Conservation (phyloP, 2,797 vertebrate genomes). For the Carapus acus region DNA sequence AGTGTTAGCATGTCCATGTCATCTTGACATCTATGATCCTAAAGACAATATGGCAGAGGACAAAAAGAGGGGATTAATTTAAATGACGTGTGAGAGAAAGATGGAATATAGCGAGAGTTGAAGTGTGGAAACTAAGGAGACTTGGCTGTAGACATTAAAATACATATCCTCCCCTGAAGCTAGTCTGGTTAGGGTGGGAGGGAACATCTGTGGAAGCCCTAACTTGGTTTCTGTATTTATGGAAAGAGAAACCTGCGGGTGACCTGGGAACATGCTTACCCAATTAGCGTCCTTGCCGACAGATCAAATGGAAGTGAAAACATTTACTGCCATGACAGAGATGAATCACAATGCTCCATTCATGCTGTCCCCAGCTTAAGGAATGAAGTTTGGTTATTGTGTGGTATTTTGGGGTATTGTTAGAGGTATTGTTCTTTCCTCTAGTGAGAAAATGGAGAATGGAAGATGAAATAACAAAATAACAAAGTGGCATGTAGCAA, state of each 20-base stretch:
- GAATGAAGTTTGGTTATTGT: constrained; percentile 48
- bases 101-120: constrained; percentile 52
- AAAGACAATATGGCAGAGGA: constrained; percentile 23
- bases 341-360: constrained; percentile 79
- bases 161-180: constrained; percentile 62
- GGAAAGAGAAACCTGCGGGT: constrained; percentile 74
- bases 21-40: constrained; percentile 62
- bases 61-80: constrained; percentile 34
- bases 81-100: constrained; percentile 43
- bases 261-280: constrained; percentile 79
- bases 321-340: constrained; percentile 71
- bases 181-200: constrained; percentile 62
- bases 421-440: constrained; percentile 43
- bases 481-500: constrained; percentile 55
- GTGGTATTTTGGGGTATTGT: constrained; percentile 7
- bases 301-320: constrained; percentile 82
- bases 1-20: constrained; percentile 48
- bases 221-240: constrained; percentile 69
- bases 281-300: constrained; percentile 76
- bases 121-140: constrained; percentile 47
- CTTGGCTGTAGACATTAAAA: constrained; percentile 62
- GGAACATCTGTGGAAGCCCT: constrained; percentile 69
- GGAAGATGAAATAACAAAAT: constrained; percentile 53
- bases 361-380: constrained; percentile 67
- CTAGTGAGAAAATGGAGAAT: constrained; percentile 38